Evolutionary conservation across 2,113 vertebrate species (phyloP).

Genomic region (Hippopotamus amphibius): DNA sequence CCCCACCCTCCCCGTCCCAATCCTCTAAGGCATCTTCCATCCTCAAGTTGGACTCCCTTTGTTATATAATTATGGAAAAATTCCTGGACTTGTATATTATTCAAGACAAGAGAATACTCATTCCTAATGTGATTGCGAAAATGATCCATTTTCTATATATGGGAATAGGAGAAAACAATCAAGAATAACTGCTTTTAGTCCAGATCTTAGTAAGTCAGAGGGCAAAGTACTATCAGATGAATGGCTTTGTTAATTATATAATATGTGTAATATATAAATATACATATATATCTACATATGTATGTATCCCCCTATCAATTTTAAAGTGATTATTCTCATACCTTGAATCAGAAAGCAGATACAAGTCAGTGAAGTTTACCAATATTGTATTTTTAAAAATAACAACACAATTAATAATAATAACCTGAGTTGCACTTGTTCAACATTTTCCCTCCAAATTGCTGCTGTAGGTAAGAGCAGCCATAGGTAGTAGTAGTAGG

Average conservation of each 20-base stretch:
- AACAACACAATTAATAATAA: background rate
- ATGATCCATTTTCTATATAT: background rate
- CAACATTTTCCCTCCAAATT: background rate
- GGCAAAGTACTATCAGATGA: background rate
- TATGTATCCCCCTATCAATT: background rate
- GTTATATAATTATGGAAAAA: background rate
- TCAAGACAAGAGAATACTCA: constrained; percentile 10
- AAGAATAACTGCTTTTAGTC: background rate
- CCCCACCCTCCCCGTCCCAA: no score
- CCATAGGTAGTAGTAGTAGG: background rate
- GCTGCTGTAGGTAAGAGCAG: background rate
- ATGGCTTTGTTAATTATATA: background rate
- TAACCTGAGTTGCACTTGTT: background rate
- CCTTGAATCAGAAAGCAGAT: background rate
- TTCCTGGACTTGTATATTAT: background rate
- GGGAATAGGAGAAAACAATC: background rate
- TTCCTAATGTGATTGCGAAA: background rate
- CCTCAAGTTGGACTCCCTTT: no score
- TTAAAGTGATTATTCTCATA: background rate
- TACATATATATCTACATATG: background rate
- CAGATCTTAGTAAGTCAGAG: background rate
- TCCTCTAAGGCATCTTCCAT: no score
- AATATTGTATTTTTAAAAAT: background rate
- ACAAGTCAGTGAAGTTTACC: background rate
- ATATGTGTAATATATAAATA: background rate